Conservation (phyloP, 2,888 invertebrate genomes). For the Candidula unifasciata region DNA sequence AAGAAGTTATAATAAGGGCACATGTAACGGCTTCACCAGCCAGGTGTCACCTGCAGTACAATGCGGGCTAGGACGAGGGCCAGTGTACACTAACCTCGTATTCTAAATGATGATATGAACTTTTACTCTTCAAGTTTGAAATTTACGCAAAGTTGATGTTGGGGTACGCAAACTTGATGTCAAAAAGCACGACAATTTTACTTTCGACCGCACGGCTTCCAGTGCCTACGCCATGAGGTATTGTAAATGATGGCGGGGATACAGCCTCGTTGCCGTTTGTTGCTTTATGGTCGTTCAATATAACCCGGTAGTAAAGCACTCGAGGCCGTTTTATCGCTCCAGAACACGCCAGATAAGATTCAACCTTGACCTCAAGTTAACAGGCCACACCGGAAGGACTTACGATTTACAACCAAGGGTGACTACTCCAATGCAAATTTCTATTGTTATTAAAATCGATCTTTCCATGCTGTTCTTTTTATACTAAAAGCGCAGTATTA, state of each 20-base stretch:
- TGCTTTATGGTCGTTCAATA: conserved; percentile 46
- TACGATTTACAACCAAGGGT: neutral
- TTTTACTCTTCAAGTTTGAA: neutral
- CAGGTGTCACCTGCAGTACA: too few species aligned
- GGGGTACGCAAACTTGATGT: neutral
- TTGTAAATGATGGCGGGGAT: neutral
- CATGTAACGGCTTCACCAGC: too few species aligned
- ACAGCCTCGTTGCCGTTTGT: conserved; percentile 39
- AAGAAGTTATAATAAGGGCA: too few species aligned
- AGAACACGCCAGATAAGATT: conserved; percentile 36
- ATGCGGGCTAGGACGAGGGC: too few species aligned
- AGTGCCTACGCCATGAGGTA: neutral
- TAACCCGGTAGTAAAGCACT: conserved; percentile 42
- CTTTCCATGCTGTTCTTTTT: too few species aligned
- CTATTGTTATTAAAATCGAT: too few species aligned
- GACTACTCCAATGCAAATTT: too few species aligned
- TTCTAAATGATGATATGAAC: too few species aligned
- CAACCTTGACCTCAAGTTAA: conserved; percentile 38
- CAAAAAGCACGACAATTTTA: neutral
- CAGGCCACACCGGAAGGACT: neutral
- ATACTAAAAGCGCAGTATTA: too few species aligned
- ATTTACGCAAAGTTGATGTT: neutral
- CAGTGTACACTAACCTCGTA: too few species aligned
- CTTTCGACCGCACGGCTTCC: conserved; percentile 2
- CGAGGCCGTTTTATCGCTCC: conserved; percentile 23